Percentiles rank a stretch among this genome's conserved stretches.
Conservation (phyloP, 2,888 invertebrate genomes). For the Ophonus ardosiacus region DNA sequence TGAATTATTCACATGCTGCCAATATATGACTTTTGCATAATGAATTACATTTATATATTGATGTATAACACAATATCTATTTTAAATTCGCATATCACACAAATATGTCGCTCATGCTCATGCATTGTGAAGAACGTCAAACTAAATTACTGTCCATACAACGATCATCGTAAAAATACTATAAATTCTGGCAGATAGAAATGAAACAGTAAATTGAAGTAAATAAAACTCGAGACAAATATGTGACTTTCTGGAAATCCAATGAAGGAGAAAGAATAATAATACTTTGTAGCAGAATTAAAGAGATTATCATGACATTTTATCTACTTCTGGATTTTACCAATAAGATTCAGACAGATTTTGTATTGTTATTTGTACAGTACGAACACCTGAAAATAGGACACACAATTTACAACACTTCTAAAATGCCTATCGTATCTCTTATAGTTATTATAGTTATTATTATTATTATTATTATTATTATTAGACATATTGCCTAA, state of each 20-base stretch:
- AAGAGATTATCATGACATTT: too few relatives aligned
- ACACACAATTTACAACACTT: too few relatives aligned
- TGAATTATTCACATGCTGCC: constrained; percentile 36
- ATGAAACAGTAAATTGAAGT: constrained; percentile 44
- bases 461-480: too few relatives aligned
- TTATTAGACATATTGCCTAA: too few relatives aligned
- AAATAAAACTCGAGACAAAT: not conserved
- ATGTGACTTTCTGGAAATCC: not conserved
- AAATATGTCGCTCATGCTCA: constrained; percentile 7
- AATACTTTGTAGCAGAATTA: not conserved
- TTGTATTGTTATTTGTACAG: too few relatives aligned
- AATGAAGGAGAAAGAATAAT: not conserved
- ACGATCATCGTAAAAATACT: constrained; percentile 39
- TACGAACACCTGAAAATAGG: too few relatives aligned
- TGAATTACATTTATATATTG: constrained; percentile 28
- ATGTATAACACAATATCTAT: constrained; percentile 21
- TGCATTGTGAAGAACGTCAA: not conserved
- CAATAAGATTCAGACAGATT: too few relatives aligned
- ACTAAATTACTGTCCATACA: not conserved
- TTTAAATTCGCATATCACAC: constrained; percentile 1
- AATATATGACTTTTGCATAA: constrained; percentile 35
- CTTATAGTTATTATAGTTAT: too few relatives aligned
- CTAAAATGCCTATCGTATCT: too few relatives aligned
- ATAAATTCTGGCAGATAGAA: constrained; percentile 31
- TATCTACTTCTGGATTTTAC: too few relatives aligned